Evolutionary conservation across 2,797 vertebrate genomes (phyloP).

Genomic region (Brachyrhaphis roseni): DNA sequence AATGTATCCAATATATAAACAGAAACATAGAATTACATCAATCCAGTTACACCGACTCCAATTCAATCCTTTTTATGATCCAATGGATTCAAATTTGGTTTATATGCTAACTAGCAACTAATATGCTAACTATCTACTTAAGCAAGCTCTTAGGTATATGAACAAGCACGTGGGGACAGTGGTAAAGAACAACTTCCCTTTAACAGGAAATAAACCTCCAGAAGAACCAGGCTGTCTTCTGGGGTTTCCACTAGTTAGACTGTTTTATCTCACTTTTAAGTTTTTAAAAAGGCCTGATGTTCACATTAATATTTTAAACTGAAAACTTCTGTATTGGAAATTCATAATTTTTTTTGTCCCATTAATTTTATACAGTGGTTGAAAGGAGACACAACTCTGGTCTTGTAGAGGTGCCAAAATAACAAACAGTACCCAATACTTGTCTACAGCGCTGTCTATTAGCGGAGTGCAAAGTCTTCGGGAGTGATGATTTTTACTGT

Average conservation of each 20-base stretch:
- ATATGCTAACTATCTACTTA: not conserved
- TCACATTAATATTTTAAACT: not conserved
- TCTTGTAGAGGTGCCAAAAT: not conserved
- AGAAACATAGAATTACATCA: not conserved
- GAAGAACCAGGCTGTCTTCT: not conserved
- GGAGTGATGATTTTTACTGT: slow-evolving; percentile 46
- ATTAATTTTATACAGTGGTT: not conserved
- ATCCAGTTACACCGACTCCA: not conserved
- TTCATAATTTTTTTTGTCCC: not conserved
- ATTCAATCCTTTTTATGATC: not conserved
- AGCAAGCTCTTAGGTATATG: not conserved
- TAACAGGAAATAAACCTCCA: not conserved
- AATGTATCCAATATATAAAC: not conserved
- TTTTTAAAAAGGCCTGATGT: not conserved
- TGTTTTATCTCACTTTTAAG: not conserved
- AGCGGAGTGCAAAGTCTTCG: slow-evolving; percentile 43
- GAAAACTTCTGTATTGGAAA: not conserved
- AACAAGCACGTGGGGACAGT: not conserved
- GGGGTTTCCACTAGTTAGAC: not conserved
- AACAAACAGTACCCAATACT: slow-evolving; percentile 23
- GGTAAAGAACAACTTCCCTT: not conserved
- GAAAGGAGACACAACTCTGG: not conserved
- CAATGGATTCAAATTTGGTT: not conserved
- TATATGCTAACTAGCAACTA: not conserved
- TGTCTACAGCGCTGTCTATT: slow-evolving; percentile 27